Evolutionary conservation across 2,113 vertebrate species (phyloP).

Genomic region (Bubo scandiacus): DNA sequence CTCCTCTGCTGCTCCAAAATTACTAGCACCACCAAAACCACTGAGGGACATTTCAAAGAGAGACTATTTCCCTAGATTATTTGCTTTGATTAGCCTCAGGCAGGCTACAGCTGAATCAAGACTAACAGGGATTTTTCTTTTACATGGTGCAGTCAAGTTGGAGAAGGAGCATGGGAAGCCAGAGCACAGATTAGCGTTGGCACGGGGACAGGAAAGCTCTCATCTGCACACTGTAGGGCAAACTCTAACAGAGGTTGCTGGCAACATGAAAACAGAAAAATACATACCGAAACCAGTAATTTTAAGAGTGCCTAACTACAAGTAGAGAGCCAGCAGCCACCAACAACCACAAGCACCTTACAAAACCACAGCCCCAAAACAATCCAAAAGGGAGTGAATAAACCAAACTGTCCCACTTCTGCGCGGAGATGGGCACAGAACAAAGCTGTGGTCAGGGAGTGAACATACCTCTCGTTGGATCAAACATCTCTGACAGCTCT

Average conservation of each 20-base stretch:
- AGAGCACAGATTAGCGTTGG: rapidly evolving
- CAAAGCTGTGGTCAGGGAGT: not conserved
- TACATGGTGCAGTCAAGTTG: not conserved
- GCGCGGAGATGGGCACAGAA: not conserved
- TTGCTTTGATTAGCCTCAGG: not conserved
- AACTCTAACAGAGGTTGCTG: not conserved
- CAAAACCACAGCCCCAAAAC: not conserved
- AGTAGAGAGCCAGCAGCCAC: not conserved
- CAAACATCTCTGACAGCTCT: conserved; percentile 97
- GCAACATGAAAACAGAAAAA: not conserved
- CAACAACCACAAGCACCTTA: not conserved
- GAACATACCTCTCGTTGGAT: conserved; percentile 90
- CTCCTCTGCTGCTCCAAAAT: not conserved
- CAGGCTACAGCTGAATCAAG: not conserved
- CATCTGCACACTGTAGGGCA: not conserved
- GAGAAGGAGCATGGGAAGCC: not conserved
- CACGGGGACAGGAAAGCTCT: not conserved
- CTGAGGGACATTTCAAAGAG: not conserved
- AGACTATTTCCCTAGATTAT: not conserved
- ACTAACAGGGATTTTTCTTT: not conserved
- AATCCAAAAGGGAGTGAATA: not conserved
- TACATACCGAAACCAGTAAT: not conserved
- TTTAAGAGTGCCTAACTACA: not conserved
- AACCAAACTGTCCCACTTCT: not conserved
- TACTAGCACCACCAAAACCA: not conserved